These are phyloP conservation scores for Hanleya hanleyi DNA, from an alignment of 2,888 invertebrate species.

Conservation along the genomic window DNA sequence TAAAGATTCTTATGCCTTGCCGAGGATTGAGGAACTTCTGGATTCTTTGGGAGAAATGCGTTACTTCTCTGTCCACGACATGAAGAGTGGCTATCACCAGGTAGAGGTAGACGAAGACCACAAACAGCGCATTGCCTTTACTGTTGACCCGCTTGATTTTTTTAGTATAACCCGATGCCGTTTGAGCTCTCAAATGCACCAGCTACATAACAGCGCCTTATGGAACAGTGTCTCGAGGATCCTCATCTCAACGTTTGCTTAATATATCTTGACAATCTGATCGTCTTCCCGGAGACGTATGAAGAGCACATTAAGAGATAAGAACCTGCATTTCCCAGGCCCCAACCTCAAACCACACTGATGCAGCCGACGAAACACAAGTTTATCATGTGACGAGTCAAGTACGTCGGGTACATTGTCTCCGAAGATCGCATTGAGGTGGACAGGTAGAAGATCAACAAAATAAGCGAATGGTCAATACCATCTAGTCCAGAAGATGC, in stretches of 20 bases:
- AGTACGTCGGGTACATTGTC: constrained; percentile 33
- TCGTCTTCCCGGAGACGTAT: too few species aligned
- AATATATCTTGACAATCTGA: constrained; percentile 41
- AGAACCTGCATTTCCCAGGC: constrained; percentile 23
- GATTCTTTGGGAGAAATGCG: too few species aligned
- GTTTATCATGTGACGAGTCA: constrained; percentile 24
- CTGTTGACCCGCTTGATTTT: constrained; percentile 35
- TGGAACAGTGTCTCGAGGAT: constrained; percentile 32
- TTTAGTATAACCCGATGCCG: constrained; percentile 32
- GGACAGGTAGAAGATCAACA: constrained; percentile 6
- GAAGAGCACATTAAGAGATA: too few species aligned
- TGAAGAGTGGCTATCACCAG: constrained; percentile 29
- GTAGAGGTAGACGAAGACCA: too few species aligned
- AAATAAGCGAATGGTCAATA: constrained; percentile 12
- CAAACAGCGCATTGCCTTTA: too few species aligned
- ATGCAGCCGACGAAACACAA: constrained; percentile 26
- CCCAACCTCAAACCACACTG: constrained; percentile 23
- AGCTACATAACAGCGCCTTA: constrained; percentile 34
- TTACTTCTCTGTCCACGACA: constrained; percentile 27
- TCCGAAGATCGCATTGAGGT: not conserved
- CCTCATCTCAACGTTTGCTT: constrained; percentile 30
- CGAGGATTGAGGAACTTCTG: too few species aligned
- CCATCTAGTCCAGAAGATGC: constrained; percentile 18
- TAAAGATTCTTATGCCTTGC: constrained; percentile 38
- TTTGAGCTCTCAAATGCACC: constrained; percentile 34